Evolutionary conservation across 2,113 vertebrate genomes (phyloP).

Genomic region (Megaceryle maxima): DNA sequence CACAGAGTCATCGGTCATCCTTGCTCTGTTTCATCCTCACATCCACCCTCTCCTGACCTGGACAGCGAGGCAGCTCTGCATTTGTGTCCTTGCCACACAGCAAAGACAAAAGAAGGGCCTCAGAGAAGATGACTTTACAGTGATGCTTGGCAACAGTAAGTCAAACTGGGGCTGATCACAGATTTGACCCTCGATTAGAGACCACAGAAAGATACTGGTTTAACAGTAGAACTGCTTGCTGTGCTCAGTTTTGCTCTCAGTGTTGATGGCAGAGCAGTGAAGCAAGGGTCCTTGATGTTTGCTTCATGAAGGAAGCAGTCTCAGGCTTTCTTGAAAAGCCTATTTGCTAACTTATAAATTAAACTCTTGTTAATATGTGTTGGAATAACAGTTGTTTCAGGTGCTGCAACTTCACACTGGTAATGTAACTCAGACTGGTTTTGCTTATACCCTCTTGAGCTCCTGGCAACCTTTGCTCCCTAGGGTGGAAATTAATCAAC

Average conservation of each 20-base stretch:
- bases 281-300: neutral
- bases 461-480: neutral
- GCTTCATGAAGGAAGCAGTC: neutral
- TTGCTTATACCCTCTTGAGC: neutral
- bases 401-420: neutral
- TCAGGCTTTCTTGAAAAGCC: neutral
- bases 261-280: neutral
- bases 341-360: neutral
- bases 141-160: rapidly evolving
- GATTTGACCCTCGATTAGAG: neutral
- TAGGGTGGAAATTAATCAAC: neutral
- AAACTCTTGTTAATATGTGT: neutral
- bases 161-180: neutral
- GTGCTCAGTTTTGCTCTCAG: neutral
- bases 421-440: neutral
- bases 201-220: neutral
- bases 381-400: neutral
- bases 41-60: rapidly evolving
- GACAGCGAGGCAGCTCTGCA: neutral
- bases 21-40: neutral
- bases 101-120: neutral
- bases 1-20: no score
- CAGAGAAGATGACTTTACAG: neutral
- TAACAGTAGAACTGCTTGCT: neutral
- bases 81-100: rapidly evolving